A percentile compares a stretch with the other conserved stretches of the same genome.
These are phyloP conservation scores for Chionoecetes opilio DNA, from an alignment of 1,140 invertebrate genomes.

Conservation along the genomic window DNA sequence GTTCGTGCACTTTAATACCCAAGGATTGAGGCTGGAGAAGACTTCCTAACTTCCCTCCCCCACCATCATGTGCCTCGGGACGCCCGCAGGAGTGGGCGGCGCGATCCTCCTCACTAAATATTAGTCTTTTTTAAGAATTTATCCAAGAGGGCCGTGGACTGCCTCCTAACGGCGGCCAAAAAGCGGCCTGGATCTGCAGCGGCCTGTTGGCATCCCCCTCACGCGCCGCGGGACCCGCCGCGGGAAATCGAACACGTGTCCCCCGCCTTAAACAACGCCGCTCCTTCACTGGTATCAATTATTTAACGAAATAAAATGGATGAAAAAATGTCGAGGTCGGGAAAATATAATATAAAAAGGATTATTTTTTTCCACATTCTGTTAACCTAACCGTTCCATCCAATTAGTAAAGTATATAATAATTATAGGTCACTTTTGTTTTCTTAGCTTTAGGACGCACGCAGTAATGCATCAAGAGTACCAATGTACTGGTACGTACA, in stretches of 20 bases:
- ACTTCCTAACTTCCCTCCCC: background rate
- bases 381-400: too few species aligned
- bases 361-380: too few species aligned
- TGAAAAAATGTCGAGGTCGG: too few species aligned
- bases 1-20: background rate
- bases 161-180: background rate
- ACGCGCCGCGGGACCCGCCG: background rate
- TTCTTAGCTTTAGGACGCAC: too few species aligned
- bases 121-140: background rate
- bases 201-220: background rate
- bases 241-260: constrained; percentile 16
- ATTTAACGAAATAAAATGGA: too few species aligned
- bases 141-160: background rate
- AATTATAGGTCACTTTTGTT: too few species aligned
- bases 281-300: background rate
- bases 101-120: constrained; percentile 1
- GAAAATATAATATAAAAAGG: too few species aligned
- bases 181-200: background rate
- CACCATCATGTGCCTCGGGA: background rate
- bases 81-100: background rate
- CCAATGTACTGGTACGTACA: too few species aligned
- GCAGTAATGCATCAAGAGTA: too few species aligned
- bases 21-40: background rate
- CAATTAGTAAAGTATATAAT: too few species aligned
- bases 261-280: background rate